These are phyloP conservation scores for Reticulitermes speratus DNA, from an alignment of 1,140 invertebrate genomes.

Conservation along the genomic window DNA sequence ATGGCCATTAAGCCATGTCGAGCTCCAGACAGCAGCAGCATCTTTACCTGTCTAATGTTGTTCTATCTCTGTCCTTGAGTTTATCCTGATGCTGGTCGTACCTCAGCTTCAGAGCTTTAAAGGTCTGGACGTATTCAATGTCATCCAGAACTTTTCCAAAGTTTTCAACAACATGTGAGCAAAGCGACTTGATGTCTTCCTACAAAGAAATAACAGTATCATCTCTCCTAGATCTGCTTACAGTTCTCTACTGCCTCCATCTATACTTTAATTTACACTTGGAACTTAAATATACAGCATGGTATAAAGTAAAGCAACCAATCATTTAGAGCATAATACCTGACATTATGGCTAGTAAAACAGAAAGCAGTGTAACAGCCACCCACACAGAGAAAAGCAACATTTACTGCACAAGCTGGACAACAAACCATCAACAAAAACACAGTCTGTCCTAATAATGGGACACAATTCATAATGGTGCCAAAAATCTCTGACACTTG, in stretches of 20 bases:
- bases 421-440: too few species aligned
- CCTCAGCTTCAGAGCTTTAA: constrained; percentile 84
- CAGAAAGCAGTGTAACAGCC: too few species aligned
- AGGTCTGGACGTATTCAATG: constrained; percentile 96
- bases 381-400: too few species aligned
- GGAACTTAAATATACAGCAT: background rate
- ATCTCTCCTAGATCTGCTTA: constrained; percentile 21
- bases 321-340: too few species aligned
- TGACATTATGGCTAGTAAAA: too few species aligned
- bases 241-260: background rate
- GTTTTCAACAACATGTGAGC: constrained; percentile 91
- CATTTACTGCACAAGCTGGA: too few species aligned
- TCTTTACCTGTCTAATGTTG: constrained; percentile 66
- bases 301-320: background rate
- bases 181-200: constrained; percentile 95
- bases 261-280: background rate
- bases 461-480: too few species aligned
- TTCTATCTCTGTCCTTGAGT: constrained; percentile 78
- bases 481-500: too few species aligned
- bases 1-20: too few species aligned
- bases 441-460: too few species aligned
- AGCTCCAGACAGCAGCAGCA: too few species aligned
- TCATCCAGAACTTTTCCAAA: constrained; percentile 91
- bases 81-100: constrained; percentile 96
- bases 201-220: constrained; percentile 43